Base-by-base conservation (phyloP, 2,888 invertebrate species). In the Rhopalosiphum nymphaeae region DNA sequence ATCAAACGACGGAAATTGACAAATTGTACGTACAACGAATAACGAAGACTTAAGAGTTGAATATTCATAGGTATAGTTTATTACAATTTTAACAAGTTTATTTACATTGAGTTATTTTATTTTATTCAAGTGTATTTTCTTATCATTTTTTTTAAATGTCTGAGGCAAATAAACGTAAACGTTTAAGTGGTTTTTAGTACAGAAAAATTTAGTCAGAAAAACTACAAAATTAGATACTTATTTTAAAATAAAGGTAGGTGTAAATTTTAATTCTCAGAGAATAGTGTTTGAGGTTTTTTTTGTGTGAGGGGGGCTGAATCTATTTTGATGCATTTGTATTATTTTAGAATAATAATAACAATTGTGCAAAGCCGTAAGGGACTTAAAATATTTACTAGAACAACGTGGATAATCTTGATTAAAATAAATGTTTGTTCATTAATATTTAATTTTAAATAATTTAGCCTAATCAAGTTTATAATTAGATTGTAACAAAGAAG, bases 91-190 rank as follows among this genome's bases (percentile, higher is more conserved):
- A 26, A 57, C 57, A 57, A 57, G 57, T 57, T 57, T 57, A 57
- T 57, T 57, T 57, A 57, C 26, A 57, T 57, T 57, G 57, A 26
- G 57, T 57, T 9, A 57, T 57, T 57, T 57, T 57, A 57, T 57
- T 57, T 5, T 57, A 57, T 57, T 57, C 57, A 57, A 57, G 57
- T 57, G 57, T 9, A 57, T 57, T 57, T 5, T 57, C 29, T 9
- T 61, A 11, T 29, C n/a, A 10, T 29, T 61, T 61, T 61, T 61
- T 61, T 61, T 11, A n/a, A 29, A 61, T 61, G n/a, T 4, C 61
- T 61, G 61, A 61, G n/a, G n/a, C 61, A n/a, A 61, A 61, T 61
- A 61, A 61, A n/a, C 61, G 61, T 61, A 61, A 61, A 61, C n/a
- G 61, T 61, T 61, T 61, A 61, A 61, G 61, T 61, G 61, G 61